Conservation (phyloP, 1,140 invertebrate genomes). For the Geopemphigus sp. region DNA sequence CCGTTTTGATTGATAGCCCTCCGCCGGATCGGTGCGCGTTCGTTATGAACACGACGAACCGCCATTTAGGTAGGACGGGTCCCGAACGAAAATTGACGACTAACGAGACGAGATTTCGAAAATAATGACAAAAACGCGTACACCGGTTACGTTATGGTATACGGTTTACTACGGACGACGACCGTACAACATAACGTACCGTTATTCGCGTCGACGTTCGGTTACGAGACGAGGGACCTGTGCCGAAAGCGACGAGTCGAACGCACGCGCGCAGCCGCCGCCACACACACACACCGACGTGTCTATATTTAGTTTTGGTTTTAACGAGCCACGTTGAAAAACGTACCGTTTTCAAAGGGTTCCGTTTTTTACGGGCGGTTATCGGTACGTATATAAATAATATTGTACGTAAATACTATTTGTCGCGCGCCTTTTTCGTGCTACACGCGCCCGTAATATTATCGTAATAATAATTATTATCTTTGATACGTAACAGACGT, state of each 20-base stretch:
- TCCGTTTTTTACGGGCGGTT: not conserved
- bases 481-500: slow-evolving; percentile 43
- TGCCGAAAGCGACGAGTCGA: not conserved
- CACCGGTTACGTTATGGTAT: too few relatives aligned
- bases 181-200: not conserved
- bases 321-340: slow-evolving; percentile 9
- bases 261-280: not conserved
- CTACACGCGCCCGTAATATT: too few relatives aligned
- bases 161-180: too few relatives aligned
- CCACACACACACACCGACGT: too few relatives aligned
- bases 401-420: not conserved
- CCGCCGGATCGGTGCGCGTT: not conserved
- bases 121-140: too few relatives aligned
- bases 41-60: not conserved
- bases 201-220: not conserved
- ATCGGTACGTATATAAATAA: too few relatives aligned
- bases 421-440: not conserved
- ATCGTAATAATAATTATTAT: not conserved
- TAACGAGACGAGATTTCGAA: too few relatives aligned
- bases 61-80: slow-evolving; percentile 14
- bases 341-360: not conserved
- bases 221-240: too few relatives aligned
- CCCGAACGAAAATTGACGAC: slow-evolving; percentile 14
- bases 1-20: slow-evolving; percentile 45
- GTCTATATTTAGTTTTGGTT: slow-evolving; percentile 1